These are phyloP conservation scores for Petrolisthes manimaculis DNA, from an alignment of 2,888 invertebrate genomes.

Conservation along the genomic window DNA sequence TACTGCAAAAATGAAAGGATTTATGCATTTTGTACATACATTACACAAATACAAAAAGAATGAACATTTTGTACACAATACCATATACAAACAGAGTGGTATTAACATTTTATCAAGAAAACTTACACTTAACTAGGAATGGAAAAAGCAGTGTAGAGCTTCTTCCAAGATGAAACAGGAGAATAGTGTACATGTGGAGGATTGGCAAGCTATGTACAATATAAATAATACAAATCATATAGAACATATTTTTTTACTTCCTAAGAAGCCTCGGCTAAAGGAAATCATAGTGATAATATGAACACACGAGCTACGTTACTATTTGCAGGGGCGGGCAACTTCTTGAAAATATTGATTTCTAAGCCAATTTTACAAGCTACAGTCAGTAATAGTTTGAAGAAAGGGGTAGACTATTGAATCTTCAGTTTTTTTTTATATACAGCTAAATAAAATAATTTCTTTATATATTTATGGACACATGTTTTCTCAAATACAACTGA, in stretches of 20 bases:
- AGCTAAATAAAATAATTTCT: slow-evolving; percentile 47
- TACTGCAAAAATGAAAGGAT: slow-evolving; percentile 64
- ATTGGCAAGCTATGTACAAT: slow-evolving; percentile 57
- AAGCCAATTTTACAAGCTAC: slow-evolving; percentile 47
- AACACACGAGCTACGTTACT: slow-evolving; percentile 34
- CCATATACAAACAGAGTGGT: slow-evolving; percentile 64
- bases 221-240: slow-evolving; percentile 57
- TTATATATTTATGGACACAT: slow-evolving; percentile 45
- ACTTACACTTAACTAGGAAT: slow-evolving; percentile 60
- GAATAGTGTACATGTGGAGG: slow-evolving; percentile 57
- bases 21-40: slow-evolving; percentile 64
- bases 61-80: slow-evolving; percentile 64
- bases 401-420: slow-evolving; percentile 35
- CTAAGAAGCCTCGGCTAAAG: slow-evolving; percentile 38
- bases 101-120: slow-evolving; percentile 64
- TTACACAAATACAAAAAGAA: slow-evolving; percentile 65
- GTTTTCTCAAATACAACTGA: slow-evolving; percentile 29
- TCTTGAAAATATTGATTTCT: slow-evolving; percentile 42
- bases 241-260: slow-evolving; percentile 51
- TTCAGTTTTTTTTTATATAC: slow-evolving; percentile 45
- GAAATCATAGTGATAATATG: slow-evolving; percentile 33
- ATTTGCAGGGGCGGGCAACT: slow-evolving; percentile 11
- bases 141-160: slow-evolving; percentile 45
- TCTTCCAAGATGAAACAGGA: slow-evolving; percentile 55
- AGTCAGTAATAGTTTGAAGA: neutral